phyloP scores from a whole-genome alignment of 2,888 invertebrate genomes.

The Drosophila multiciliata region DNA sequence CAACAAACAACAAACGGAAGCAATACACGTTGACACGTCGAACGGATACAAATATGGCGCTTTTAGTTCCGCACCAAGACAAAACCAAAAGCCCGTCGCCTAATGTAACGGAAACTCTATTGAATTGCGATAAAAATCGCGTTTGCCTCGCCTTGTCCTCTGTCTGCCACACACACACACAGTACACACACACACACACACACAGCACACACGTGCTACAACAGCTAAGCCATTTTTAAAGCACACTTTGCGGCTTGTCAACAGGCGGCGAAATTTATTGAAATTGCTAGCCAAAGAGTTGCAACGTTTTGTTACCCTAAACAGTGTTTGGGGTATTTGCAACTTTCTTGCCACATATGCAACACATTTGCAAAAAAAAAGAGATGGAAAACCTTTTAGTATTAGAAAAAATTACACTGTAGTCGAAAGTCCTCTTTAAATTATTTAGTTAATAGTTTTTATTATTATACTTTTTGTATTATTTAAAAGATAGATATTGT shows the following conservation, averaged over 20 bases:
- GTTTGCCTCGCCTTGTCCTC: constrained; percentile 66
- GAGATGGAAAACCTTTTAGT: neutral
- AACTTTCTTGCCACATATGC: neutral
- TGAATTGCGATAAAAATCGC: constrained; percentile 84
- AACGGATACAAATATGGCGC: constrained; percentile 80
- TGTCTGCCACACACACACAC: constrained; percentile 36
- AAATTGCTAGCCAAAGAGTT: constrained; percentile 79
- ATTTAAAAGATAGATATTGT: no score
- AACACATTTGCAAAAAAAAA: no score
- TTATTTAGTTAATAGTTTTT: neutral
- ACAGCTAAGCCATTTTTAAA: constrained; percentile 69
- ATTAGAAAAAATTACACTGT: neutral
- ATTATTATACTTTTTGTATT: no score
- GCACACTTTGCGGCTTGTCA: constrained; percentile 82
- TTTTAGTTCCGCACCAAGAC: constrained; percentile 79
- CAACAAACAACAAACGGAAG: constrained; percentile 72
- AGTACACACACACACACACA: neutral
- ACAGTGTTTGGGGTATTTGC: constrained; percentile 7
- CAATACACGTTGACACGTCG: constrained; percentile 82
- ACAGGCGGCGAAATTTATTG: constrained; percentile 76
- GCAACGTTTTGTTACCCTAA: constrained; percentile 41
- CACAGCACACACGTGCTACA: constrained; percentile 19
- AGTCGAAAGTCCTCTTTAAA: neutral
- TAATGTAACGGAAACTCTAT: constrained; percentile 82
- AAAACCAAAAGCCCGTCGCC: constrained; percentile 56